Base-by-base conservation (phyloP, 2,797 vertebrate genomes). In the Amblyraja radiata region DNA sequence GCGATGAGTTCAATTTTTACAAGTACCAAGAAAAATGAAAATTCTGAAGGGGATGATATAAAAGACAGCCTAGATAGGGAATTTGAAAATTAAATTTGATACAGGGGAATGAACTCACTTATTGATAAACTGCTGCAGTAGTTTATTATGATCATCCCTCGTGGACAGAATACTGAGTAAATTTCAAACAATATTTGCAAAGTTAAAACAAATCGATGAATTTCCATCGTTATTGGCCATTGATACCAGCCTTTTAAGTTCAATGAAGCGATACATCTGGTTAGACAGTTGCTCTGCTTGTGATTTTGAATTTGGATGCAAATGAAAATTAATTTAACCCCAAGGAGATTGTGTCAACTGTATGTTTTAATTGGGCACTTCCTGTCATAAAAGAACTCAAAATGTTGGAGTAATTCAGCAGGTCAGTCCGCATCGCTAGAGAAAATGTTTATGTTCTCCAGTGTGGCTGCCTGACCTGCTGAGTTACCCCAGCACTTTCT, bases 1-100 rank as follows among this genome's bases (percentile, higher is more conserved):
- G 21, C 6, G 61, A 88, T 88, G 63, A 68, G n/a, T 32, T 21
- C n/a, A 88, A 68, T 88, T 68, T 86, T 68, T 68, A 63, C 1
- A 14, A 88, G 21, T 21, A 65, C 9, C 84, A 1, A 88, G n/a
- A n/a, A 68, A 88, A 68, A 23, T 68, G 63, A 88, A 68, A 21
- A 88, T 36, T 68, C n/a, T 88, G 84, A 21, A 68, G n/a, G 32
- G 21, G 65, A 68, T 88, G 6, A 36, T 36, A 32, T 46, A 32
- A 88, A 63, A 88, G n/a, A 25, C 16, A 78, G n/a, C 16, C 16
- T 6, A 14, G 23, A n/a, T n/a, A 74, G 0, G n/a, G 84, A 28
- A 88, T 88, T 65, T 88, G 61, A n/a, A 88, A 88, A 88, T 88
- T n/a, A 36, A 88, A 88, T 65, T 65, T 65, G n/a, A 65, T 65